Conservation (phyloP, 2,113 vertebrate genomes). For the Ardeotis arabs region DNA sequence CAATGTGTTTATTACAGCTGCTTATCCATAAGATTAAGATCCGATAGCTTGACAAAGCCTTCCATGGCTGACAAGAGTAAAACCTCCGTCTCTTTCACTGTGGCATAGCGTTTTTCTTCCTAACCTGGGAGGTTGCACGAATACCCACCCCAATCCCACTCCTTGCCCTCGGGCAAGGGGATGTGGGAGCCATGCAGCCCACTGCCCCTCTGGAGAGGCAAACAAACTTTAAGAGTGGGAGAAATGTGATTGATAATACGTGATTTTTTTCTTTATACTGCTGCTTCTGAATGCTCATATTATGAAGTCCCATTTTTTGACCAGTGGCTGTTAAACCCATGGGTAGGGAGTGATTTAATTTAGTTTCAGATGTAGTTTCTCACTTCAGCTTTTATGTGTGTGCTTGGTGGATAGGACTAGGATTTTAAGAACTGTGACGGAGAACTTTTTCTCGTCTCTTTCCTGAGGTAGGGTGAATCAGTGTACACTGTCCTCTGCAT, state of each 20-base stretch:
- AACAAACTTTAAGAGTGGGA: background rate
- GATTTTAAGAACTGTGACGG: background rate
- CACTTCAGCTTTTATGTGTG: background rate
- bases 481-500: rapidly evolving
- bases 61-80: background rate
- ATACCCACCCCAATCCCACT: background rate
- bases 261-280: background rate
- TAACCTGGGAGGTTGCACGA: background rate
- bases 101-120: rapidly evolving
- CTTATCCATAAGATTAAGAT: background rate
- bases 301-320: background rate
- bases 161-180: background rate
- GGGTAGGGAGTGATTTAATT: background rate
- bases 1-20: background rate
- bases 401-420: background rate
- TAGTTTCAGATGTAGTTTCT: background rate
- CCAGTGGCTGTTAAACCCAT: background rate
- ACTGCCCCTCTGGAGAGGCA: background rate
- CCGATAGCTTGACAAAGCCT: background rate
- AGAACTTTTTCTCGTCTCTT: background rate
- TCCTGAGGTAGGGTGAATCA: background rate
- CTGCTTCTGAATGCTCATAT: background rate
- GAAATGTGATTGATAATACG: background rate
- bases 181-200: background rate
- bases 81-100: background rate